These are phyloP conservation scores for Hydrochoerus hydrochaeris DNA, from an alignment of 2,113 vertebrate genomes.

Conservation along the genomic window DNA sequence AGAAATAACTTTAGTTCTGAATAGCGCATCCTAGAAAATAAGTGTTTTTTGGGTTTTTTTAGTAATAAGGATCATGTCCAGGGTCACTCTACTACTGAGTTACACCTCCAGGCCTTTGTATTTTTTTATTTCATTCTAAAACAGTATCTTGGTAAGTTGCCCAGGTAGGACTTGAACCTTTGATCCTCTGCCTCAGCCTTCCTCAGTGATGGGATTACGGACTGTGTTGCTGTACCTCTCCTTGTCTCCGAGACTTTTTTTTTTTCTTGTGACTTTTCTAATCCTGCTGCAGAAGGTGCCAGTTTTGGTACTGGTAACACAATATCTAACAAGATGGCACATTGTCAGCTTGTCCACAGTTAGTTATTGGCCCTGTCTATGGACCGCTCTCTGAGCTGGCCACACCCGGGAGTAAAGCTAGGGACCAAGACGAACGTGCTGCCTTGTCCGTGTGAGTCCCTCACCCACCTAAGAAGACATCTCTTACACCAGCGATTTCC, in stretches of 20 bases:
- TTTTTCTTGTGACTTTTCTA: background rate
- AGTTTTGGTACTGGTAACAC: background rate
- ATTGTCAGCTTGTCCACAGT: background rate
- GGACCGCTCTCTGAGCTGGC: background rate
- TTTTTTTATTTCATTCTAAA: background rate
- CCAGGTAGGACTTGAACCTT: background rate
- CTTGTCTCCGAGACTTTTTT: background rate
- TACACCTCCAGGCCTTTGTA: background rate
- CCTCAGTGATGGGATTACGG: background rate
- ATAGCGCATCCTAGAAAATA: background rate
- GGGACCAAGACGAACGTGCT: background rate
- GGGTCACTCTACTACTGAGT: background rate
- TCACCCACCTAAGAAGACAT: background rate
- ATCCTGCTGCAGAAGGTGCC: background rate
- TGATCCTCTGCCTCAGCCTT: background rate
- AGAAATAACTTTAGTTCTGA: conserved; percentile 19
- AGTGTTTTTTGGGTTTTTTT: background rate
- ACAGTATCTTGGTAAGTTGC: background rate
- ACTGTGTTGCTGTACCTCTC: background rate
- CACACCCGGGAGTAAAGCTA: background rate
- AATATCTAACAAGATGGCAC: background rate
- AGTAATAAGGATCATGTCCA: background rate
- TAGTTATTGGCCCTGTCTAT: background rate
- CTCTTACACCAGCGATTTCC: background rate
- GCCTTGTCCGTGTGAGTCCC: background rate